Conservation (phyloP, 2,797 vertebrate genomes). For the Crotalus adamanteus region DNA sequence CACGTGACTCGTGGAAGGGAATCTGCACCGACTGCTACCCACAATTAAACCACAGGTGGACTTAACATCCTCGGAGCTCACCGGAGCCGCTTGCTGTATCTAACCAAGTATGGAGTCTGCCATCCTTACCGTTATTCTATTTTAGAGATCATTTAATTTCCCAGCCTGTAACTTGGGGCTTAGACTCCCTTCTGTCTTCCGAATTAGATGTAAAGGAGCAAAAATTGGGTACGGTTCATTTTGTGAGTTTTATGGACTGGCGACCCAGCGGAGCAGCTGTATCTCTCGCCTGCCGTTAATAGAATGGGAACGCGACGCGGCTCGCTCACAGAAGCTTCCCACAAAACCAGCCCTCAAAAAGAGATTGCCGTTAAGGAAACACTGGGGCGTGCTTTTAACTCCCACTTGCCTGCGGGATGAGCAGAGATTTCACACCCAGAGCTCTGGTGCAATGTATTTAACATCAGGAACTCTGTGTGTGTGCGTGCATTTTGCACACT, state of each 20-base stretch:
- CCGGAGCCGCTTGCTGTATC: background rate
- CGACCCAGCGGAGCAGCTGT: constrained; percentile 37
- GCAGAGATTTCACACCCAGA: constrained; percentile 52
- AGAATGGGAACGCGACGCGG: constrained; percentile 32
- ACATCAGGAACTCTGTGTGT: constrained; percentile 24
- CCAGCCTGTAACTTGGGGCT: background rate
- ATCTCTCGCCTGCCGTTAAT: constrained; percentile 26
- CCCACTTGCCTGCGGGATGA: constrained; percentile 55
- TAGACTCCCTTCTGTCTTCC: background rate
- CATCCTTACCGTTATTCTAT: background rate
- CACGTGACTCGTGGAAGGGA: background rate
- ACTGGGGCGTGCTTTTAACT: constrained; percentile 42
- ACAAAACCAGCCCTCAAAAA: constrained; percentile 24
- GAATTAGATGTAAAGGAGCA: background rate
- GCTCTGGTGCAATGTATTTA: constrained; percentile 38
- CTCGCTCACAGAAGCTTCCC: constrained; percentile 42
- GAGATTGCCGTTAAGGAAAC: constrained; percentile 46
- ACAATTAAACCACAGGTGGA: background rate
- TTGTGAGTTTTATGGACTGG: constrained; percentile 37
- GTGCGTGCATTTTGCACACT: background rate
- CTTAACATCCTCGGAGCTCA: background rate
- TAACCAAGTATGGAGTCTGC: background rate
- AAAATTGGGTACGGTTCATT: background rate
- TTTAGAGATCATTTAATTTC: background rate
- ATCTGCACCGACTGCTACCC: background rate